Conservation (phyloP, 2,113 vertebrate genomes). For the Nematolebias whitei region DNA sequence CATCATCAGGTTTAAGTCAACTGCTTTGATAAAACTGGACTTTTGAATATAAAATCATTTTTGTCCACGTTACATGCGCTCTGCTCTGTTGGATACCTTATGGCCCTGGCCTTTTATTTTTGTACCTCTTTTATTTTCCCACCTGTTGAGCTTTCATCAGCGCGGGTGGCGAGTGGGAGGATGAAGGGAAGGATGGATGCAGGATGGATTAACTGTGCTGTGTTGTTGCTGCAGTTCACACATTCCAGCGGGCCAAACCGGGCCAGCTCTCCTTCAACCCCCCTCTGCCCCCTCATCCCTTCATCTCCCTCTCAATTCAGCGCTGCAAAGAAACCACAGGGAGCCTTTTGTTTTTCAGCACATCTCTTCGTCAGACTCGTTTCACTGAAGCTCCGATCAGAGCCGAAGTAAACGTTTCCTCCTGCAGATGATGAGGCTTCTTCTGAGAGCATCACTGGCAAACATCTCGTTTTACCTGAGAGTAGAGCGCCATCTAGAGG, state of each 20-base stretch:
- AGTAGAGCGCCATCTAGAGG: slow-evolving; percentile 27
- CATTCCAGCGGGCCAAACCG: slow-evolving; percentile 68
- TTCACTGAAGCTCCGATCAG: neutral
- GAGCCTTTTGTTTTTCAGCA: neutral
- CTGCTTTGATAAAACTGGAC: too few relatives aligned
- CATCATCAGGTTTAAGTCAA: too few relatives aligned
- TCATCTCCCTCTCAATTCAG: neutral
- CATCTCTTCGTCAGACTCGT: neutral
- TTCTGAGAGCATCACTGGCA: neutral
- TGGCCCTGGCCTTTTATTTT: neutral
- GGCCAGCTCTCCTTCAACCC: slow-evolving; percentile 42
- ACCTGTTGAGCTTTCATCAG: slow-evolving; percentile 55
- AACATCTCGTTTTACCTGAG: neutral
- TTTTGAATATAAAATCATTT: neutral
- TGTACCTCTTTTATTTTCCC: slow-evolving; percentile 32
- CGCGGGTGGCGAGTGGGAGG: neutral
- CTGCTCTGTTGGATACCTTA: slow-evolving; percentile 3
- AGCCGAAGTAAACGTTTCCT: slow-evolving; percentile 25
- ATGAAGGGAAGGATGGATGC: slow-evolving; percentile 38
- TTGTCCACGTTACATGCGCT: too few relatives aligned
- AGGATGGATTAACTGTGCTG: slow-evolving; percentile 77
- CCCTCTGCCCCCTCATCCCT: slow-evolving; percentile 8
- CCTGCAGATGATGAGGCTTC: slow-evolving; percentile 2
- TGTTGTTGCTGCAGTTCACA: slow-evolving; percentile 77
- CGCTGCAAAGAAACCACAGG: neutral